These are phyloP conservation scores for Capitella teleta DNA, from an alignment of 1,140 invertebrate species.

Conservation along the genomic window DNA sequence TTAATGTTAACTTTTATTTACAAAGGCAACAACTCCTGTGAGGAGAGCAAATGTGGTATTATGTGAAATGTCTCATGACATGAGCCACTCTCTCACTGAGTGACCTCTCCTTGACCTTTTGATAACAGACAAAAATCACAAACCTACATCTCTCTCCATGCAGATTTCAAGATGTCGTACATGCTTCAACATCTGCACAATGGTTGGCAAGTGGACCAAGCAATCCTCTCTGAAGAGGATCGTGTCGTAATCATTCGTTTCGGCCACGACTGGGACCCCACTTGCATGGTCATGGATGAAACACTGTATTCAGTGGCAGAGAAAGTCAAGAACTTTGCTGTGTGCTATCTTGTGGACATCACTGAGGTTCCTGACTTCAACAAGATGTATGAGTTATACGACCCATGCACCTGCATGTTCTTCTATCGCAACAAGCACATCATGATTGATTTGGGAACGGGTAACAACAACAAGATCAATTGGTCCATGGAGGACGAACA, in stretches of 20 bases:
- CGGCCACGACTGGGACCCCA: conserved; percentile 99
- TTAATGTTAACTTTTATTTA: too few species aligned
- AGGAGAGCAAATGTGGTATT: too few species aligned
- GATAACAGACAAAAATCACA: too few species aligned
- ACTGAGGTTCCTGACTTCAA: conserved; percentile 99
- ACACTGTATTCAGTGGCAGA: conserved; percentile 90
- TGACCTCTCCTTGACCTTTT: too few species aligned
- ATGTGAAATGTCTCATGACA: too few species aligned
- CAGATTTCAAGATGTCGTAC: conserved; percentile 84
- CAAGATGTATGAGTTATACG: conserved; percentile 94
- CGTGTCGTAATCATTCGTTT: conserved; percentile 93
- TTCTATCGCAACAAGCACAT: conserved; percentile 99
- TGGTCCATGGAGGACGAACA: conserved; percentile 98
- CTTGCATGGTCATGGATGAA: conserved; percentile 99
- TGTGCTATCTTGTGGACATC: conserved; percentile 95
- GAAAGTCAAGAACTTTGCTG: conserved; percentile 91
- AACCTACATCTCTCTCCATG: too few species aligned
- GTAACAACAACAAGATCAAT: conserved; percentile 99
- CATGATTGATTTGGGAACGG: conserved; percentile 99
- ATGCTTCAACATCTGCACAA: conserved; percentile 98
- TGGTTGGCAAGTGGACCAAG: conserved; percentile 98
- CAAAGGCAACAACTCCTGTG: too few species aligned
- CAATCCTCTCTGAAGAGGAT: conserved; percentile 96
- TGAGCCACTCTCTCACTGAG: too few species aligned
- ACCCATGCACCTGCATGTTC: conserved; percentile 99